Conservation (phyloP, 2,113 vertebrate species). For the Opisthocomus hoazin region DNA sequence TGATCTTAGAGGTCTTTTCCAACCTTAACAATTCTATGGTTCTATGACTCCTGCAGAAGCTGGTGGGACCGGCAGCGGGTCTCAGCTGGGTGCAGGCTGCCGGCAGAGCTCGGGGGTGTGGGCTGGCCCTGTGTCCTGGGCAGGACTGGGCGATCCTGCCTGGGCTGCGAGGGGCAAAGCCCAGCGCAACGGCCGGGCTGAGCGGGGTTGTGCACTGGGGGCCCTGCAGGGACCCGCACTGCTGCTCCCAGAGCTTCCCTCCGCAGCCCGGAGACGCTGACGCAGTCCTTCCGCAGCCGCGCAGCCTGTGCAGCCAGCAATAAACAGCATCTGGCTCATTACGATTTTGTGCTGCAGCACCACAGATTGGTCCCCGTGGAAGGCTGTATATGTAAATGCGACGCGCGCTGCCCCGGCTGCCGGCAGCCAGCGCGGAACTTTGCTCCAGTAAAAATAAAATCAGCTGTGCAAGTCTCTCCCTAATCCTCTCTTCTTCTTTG, state of each 20-base stretch:
- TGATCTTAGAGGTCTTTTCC: no score
- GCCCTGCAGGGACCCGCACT: accelerated
- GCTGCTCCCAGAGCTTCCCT: accelerated
- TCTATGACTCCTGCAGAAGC: no score
- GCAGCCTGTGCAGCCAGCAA: background rate
- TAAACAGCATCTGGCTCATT: background rate
- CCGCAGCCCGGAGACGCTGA: background rate
- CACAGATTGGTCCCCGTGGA: background rate
- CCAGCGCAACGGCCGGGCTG: accelerated
- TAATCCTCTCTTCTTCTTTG: background rate
- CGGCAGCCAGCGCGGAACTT: background rate
- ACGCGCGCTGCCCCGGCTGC: background rate
- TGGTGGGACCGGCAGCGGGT: accelerated
- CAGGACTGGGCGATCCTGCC: background rate
- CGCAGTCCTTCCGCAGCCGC: background rate
- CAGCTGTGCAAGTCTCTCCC: background rate
- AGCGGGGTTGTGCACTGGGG: accelerated
- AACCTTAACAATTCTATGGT: no score
- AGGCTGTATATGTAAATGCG: background rate
- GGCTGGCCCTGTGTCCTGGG: accelerated
- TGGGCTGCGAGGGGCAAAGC: background rate
- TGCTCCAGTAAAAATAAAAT: background rate
- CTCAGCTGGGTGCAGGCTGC: accelerated
- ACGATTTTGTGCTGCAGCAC: background rate
- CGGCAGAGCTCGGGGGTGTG: background rate